Evolutionary conservation across 2,888 invertebrate genomes (phyloP).

Genomic region (Lycia hirtaria): DNA sequence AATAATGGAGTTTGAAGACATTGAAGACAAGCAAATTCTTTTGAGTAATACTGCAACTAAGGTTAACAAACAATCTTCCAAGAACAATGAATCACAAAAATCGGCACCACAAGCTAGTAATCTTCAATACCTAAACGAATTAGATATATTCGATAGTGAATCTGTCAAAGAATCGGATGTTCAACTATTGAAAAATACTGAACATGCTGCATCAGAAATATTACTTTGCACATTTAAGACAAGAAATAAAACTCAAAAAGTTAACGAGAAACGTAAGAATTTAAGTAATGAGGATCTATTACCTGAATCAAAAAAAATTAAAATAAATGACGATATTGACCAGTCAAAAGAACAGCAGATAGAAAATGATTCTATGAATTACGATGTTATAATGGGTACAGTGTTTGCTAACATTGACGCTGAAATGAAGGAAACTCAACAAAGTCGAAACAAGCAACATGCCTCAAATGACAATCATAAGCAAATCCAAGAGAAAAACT

Average conservation of each 20-base stretch:
- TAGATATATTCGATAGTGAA: conserved; percentile 71
- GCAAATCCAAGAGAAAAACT: conserved; percentile 21
- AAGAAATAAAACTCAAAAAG: conserved; percentile 53
- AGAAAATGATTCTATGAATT: conserved; percentile 67
- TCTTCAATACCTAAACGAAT: conserved; percentile 58
- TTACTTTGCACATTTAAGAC: conserved; percentile 54
- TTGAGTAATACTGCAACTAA: conserved; percentile 28
- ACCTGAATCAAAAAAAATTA: conserved; percentile 61
- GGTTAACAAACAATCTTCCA: conserved; percentile 15
- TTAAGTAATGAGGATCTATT: conserved; percentile 45
- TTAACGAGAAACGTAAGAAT: conserved; percentile 60
- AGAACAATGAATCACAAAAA: conserved; percentile 15
- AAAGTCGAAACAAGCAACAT: conserved; percentile 44
- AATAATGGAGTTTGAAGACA: conserved; percentile 60
- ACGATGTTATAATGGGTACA: conserved; percentile 70
- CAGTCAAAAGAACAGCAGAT: conserved; percentile 38
- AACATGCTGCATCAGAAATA: conserved; percentile 65
- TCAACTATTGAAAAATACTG: conserved; percentile 53
- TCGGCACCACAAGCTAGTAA: conserved; percentile 35
- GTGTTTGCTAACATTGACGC: conserved; percentile 77
- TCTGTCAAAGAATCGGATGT: conserved; percentile 63
- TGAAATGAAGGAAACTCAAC: conserved; percentile 60
- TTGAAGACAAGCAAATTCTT: conserved; percentile 31
- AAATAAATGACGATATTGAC: conserved; percentile 39
- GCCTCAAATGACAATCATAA: conserved; percentile 14